A percentile compares a stretch with the other conserved stretches of the same genome.
Evolutionary conservation across 2,888 invertebrate species (phyloP).

Genomic region (Polydesmus complanatus): DNA sequence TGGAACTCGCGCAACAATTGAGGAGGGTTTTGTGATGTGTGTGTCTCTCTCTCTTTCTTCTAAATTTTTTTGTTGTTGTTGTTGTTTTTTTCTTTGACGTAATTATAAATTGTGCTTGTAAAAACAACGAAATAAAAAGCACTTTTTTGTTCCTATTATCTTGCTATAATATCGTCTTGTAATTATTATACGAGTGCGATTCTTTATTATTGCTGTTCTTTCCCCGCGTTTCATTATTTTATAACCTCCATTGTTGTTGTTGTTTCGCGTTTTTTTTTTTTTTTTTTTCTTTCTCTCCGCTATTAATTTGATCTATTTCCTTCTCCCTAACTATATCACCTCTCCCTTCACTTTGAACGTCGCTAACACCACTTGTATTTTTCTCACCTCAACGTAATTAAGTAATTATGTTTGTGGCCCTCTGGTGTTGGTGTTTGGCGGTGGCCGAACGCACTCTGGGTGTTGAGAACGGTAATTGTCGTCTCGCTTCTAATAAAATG

Average conservation of each 20-base stretch:
- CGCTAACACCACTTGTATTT: background rate
- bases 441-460: background rate
- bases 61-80: no score
- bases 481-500: no score
- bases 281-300: background rate
- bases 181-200: background rate
- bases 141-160: background rate
- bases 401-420: background rate
- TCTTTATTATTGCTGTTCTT: background rate
- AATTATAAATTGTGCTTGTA: background rate
- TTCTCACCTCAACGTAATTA: background rate
- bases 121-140: background rate
- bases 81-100: background rate
- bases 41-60: background rate
- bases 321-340: background rate
- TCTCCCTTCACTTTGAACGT: background rate
- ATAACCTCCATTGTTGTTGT: background rate
- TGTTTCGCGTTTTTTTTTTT: no score
- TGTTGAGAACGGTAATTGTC: no score
- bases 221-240: background rate
- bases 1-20: no score
- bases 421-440: background rate
- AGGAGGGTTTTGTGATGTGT: no score
- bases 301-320: background rate
- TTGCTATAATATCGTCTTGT: background rate